Base-by-base conservation (phyloP, 1,140 invertebrate species). In the Tetragnatha versicolor region DNA sequence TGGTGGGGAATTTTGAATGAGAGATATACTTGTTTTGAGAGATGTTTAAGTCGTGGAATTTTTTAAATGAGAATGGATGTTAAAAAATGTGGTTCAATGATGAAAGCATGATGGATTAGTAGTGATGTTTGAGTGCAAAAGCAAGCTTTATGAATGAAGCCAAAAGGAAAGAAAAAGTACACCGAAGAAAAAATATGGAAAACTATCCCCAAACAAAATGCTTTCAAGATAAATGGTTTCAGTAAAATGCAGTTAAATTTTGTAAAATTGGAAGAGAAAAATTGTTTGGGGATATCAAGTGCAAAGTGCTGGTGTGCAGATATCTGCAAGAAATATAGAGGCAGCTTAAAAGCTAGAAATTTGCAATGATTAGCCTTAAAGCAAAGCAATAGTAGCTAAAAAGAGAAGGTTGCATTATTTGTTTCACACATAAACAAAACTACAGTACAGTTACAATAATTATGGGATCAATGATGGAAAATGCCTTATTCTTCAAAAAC, bases 251-350 rank as follows among this genome's bases (percentile, higher is more conserved):
- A 65, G 20, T 6, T 3, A 68, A 29, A 51, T 14, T n/a, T 51
- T 35, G 33, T n/a, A n/a, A 31, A 66, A 49, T 6, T 39, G 17
- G 7, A n/a, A 17, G 10, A 65, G 3, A 65, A 22, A 12, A 51
- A 51, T 75, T 75, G 72, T 61, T 75, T 75, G 72, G 35, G 72
- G 72, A 75, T 75, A 37, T 17, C 27, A 75, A 60, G 73, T 77
- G 73, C 47, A 20, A 22, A 53, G 73, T 65, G 73, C 60, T 77
- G n/a, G 73, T 65, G 73, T 77, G 73, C 73, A 77, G 45, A 39
- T 65, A 27, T 66, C 73, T 77, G 73, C 73, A 66, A 35, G 37
- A n/a, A 66, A 55, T 33, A 77, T 66, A 53, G 22, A 65, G 27
- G 47, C 45, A 45, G 45, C 31, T 63, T 75, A 37, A 65, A 53